phyloP scores from a whole-genome alignment of 2,888 invertebrate species.

The Apodemia zela region DNA sequence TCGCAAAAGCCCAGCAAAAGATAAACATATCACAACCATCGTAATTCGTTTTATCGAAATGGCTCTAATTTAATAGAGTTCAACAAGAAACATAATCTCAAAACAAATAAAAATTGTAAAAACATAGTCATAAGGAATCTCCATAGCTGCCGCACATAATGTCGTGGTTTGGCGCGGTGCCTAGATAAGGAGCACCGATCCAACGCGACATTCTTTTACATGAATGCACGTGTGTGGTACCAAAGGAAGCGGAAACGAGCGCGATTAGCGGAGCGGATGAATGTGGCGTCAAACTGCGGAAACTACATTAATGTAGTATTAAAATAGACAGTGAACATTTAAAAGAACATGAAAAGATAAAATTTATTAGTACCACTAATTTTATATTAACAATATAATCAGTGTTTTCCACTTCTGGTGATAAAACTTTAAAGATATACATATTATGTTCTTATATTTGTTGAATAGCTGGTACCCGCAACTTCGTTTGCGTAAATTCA shows the following conservation, averaged over 20 bases:
- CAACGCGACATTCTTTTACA: conserved; percentile 58
- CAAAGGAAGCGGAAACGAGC: conserved; percentile 8
- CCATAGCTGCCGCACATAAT: conserved; percentile 36
- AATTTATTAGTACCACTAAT: too few species aligned
- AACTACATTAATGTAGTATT: background rate
- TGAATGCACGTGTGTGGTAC: conserved; percentile 37
- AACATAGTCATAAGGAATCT: conserved; percentile 38
- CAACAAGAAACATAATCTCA: background rate
- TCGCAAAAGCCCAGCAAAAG: too few species aligned
- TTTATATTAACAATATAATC: too few species aligned
- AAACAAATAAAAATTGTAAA: conserved; percentile 30
- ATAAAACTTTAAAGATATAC: too few species aligned
- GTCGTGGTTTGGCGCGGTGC: conserved; percentile 43
- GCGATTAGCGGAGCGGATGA: background rate
- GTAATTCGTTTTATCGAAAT: too few species aligned
- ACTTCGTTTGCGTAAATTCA: too few species aligned
- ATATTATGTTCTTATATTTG: too few species aligned
- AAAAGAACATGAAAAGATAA: too few species aligned
- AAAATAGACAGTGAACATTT: background rate
- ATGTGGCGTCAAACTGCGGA: background rate
- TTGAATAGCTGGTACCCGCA: too few species aligned
- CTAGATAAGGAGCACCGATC: conserved; percentile 45
- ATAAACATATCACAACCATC: too few species aligned
- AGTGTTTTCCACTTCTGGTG: too few species aligned
- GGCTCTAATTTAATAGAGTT: too few species aligned